Conservation (phyloP, 64 coral and sea anemone species). For the Montipora capricornis region DNA sequence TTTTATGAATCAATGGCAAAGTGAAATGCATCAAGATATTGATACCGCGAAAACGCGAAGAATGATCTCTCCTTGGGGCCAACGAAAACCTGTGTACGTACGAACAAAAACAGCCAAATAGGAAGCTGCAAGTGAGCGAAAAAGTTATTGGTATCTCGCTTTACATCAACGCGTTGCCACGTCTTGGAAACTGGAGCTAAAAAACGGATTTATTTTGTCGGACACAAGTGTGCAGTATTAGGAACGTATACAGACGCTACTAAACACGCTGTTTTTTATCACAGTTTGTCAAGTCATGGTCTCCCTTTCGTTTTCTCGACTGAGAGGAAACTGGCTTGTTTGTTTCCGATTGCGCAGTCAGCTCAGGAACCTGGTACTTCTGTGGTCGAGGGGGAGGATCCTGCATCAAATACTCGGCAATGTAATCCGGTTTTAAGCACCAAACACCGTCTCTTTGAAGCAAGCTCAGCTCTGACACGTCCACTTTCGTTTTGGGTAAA, state of each 20-base stretch:
- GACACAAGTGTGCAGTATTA: not conserved
- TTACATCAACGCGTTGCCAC: too few relatives aligned
- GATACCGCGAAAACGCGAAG: too few relatives aligned
- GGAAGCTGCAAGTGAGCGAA: too few relatives aligned
- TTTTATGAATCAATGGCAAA: too few relatives aligned
- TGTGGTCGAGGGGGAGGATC: conserved; percentile 81
- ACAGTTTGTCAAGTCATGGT: conserved; percentile 6
- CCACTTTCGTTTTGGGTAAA: conserved; percentile 68
- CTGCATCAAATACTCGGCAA: conserved; percentile 94
- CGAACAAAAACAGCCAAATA: too few relatives aligned
- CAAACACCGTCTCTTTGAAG: conserved; percentile 63
- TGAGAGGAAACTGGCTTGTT: conserved; percentile 50
- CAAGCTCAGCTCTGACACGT: conserved; percentile 41
- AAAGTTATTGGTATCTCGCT: too few relatives aligned
- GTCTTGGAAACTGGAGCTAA: too few relatives aligned
- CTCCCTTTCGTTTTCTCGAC: conserved; percentile 89
- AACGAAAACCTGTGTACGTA: too few relatives aligned
- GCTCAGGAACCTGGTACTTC: conserved; percentile 77
- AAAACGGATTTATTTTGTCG: too few relatives aligned
- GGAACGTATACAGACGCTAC: not conserved
- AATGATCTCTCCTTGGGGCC: too few relatives aligned
- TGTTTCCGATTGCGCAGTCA: conserved; percentile 7
- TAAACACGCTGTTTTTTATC: conserved; percentile 72
- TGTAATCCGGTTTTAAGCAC: conserved; percentile 91
- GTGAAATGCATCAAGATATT: too few relatives aligned